phyloP scores from a whole-genome alignment of 2,113 vertebrate genomes.

The Xiphorhynchus elegans region DNA sequence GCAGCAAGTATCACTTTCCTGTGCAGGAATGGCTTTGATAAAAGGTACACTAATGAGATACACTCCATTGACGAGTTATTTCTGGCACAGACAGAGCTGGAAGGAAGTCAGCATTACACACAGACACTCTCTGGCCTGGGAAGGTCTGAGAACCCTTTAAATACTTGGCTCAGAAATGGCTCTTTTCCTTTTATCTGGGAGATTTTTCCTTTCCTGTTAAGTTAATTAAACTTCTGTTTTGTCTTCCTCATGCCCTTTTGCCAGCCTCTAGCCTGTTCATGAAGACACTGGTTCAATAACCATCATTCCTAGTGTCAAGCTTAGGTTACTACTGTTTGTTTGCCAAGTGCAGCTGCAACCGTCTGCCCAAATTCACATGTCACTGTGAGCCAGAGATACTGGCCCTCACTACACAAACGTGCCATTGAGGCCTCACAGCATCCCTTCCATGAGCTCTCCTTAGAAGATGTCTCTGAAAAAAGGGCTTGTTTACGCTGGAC shows the following conservation, averaged over 20 bases:
- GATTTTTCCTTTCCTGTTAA: conserved; percentile 62
- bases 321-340: conserved; percentile 4
- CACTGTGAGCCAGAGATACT: background rate
- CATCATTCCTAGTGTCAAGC: background rate
- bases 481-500: background rate
- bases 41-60: conserved; percentile 23
- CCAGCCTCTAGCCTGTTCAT: conserved; percentile 4
- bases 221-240: conserved; percentile 60
- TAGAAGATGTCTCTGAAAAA: background rate
- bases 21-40: background rate
- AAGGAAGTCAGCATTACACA: conserved; percentile 62
- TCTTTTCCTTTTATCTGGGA: conserved; percentile 56
- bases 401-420: background rate
- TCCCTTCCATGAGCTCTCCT: background rate
- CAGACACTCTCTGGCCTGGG: conserved; percentile 39
- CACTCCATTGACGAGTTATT: conserved; percentile 51
- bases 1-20: conserved; percentile 23
- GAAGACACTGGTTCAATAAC: conserved; percentile 13
- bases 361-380: background rate
- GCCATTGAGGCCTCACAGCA: background rate
- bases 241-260: conserved; percentile 49
- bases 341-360: conserved; percentile 8
- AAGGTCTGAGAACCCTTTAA: conserved; percentile 55
- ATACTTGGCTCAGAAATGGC: conserved; percentile 49
- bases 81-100: conserved; percentile 58